Conservation (phyloP, 1,140 invertebrate species). For the Ditylenchus dipsaci region DNA sequence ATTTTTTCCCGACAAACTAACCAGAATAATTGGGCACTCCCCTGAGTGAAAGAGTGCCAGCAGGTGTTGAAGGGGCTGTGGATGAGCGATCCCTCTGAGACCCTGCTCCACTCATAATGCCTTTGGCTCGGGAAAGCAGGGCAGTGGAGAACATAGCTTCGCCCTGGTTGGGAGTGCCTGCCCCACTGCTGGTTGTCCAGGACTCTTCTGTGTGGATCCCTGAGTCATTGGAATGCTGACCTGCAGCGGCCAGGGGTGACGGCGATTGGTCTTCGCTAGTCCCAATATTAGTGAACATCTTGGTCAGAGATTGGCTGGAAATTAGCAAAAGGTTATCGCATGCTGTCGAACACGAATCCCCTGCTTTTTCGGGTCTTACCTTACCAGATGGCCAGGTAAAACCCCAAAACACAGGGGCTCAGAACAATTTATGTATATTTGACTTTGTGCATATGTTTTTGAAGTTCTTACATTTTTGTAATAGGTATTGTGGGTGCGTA, state of each 20-base stretch:
- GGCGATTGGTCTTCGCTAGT: slow-evolving; percentile 11
- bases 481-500: slow-evolving; percentile 2
- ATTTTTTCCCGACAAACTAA: neutral
- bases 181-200: slow-evolving; percentile 18
- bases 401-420: too few relatives aligned
- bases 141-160: slow-evolving; percentile 6
- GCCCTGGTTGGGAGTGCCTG: neutral
- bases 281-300: slow-evolving; percentile 29
- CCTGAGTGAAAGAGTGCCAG: slow-evolving; percentile 32
- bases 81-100: neutral
- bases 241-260: slow-evolving; percentile 12
- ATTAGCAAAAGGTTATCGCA: neutral
- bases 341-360: too few relatives aligned
- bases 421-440: neutral
- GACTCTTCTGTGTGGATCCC: slow-evolving; percentile 36
- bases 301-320: slow-evolving; percentile 35
- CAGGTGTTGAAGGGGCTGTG: slow-evolving; percentile 37
- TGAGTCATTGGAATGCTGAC: slow-evolving; percentile 39
- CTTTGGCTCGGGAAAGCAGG: slow-evolving; percentile 13
- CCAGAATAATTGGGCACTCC: slow-evolving; percentile 22
- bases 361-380: too few relatives aligned
- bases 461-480: slow-evolving; percentile 10
- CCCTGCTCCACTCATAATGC: slow-evolving; percentile 9
- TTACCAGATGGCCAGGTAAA: too few relatives aligned
- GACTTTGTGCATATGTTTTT: neutral